Evolutionary conservation across 2,113 vertebrate genomes (phyloP), one percentile per base, ranked within the genome.

Genomic region (Damaliscus lunatus): DNA sequence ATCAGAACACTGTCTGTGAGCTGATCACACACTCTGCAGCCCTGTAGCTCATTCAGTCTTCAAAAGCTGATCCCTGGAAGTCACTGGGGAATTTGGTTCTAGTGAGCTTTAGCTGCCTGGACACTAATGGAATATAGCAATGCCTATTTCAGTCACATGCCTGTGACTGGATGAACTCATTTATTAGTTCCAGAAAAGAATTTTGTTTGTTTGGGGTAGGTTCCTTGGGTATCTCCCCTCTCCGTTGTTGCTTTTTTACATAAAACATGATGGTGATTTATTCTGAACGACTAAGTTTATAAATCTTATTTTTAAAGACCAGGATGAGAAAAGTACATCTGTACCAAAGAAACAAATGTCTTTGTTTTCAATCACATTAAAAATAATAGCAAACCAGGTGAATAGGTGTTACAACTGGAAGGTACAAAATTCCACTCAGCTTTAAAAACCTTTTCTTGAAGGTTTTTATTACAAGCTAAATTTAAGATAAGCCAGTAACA

Each of bases 401-500:
- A 78, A 6, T 62, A 33, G 19, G 25, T n/a, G 85, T 84, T 88
- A 64, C 52, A 91, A 17, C 31, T 64, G 80, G 46, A 2, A 3
- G 57, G 27, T 11, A 1, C 1, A 59, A 95, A 97, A 31, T 40
- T 12, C 78, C 62, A 60, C 25, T 27, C 33, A 17, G 55, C 4
- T 90, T n/a, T 86, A 74, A 48, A 57, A 11, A 36, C 17, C n/a
- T 21, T 21, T 71, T 21, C 64, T 71, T 71, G 64, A 95, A 91
- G 8, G 15, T 48, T 98, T 97, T 95, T 71, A 64, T 92, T 84
- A 46, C 13, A 78, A 43, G 4, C 77, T 91, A 62, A 92, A 13
- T 71, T 89, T 97, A 92, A 95, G 97, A 84, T 19, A 6, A 53
- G n/a, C 19, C 57, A 78, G 64, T 86, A 57, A 84, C 91, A 97